These are phyloP conservation scores for Meandrina meandrites DNA, from an alignment of 92 coral and sea anemone genomes.

Conservation along the genomic window DNA sequence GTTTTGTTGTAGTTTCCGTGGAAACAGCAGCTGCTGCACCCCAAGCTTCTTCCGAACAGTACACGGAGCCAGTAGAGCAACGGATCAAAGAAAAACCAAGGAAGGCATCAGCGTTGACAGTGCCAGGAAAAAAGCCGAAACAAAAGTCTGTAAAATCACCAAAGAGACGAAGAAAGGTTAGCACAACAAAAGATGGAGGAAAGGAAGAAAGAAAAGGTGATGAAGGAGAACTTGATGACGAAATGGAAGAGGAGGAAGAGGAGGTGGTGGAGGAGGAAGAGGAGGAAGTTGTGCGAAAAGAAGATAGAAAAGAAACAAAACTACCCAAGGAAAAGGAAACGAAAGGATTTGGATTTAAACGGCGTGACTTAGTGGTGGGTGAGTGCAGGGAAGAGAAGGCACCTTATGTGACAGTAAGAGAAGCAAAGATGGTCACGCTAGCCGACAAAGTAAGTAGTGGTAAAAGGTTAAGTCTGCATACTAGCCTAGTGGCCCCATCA, in stretches of 20 bases:
- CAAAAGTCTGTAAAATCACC: constrained; percentile 21
- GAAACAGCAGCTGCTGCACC: background rate
- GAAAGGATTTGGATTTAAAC: constrained; percentile 2
- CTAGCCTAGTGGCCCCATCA: too few species aligned
- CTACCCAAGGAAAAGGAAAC: background rate
- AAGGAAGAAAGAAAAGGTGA: background rate
- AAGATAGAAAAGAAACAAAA: constrained; percentile 20
- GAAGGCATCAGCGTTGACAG: background rate
- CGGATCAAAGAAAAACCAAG: constrained; percentile 2
- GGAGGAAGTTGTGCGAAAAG: constrained; percentile 17
- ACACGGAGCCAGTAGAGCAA: constrained; percentile 3
- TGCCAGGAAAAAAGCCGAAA: constrained; percentile 13
- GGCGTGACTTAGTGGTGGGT: constrained; percentile 38
- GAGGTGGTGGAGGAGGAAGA: constrained; percentile 43
- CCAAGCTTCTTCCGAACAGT: background rate
- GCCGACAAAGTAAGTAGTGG: constrained; percentile 67
- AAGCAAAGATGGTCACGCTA: constrained; percentile 73
- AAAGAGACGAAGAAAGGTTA: constrained; percentile 16
- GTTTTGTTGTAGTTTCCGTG: background rate
- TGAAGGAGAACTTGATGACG: background rate
- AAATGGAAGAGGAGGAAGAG: background rate
- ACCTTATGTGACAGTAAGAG: constrained; percentile 79
- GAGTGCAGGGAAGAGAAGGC: constrained; percentile 77
- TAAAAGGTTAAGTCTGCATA: too few species aligned
- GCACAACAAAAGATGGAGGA: background rate